Evolutionary conservation across 2,113 vertebrate genomes (phyloP).

Genomic region (Podarcis cretensis): DNA sequence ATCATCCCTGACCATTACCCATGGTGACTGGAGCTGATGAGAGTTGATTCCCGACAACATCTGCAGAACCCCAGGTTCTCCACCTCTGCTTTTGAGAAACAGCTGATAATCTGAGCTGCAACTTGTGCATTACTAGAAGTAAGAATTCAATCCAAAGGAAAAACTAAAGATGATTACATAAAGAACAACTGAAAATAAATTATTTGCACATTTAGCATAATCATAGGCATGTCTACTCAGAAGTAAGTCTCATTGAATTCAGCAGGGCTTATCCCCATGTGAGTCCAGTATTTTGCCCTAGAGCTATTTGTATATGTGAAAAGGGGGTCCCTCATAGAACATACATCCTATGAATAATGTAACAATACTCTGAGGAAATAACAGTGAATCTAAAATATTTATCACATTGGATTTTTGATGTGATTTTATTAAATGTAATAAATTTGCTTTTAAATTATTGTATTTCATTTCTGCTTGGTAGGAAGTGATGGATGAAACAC

Average conservation of each 20-base stretch:
- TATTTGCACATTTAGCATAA: conserved; percentile 7
- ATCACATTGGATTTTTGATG: conserved; percentile 51
- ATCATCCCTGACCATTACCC: too few species aligned
- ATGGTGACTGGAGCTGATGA: too few species aligned
- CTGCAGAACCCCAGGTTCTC: too few species aligned
- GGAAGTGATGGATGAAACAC: conserved; percentile 39
- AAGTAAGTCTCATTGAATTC: background rate
- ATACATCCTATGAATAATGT: conserved; percentile 64
- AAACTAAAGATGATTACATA: background rate
- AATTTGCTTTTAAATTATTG: conserved; percentile 33
- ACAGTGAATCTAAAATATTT: conserved; percentile 59
- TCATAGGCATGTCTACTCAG: too few species aligned
- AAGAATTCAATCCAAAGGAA: conserved; percentile 23
- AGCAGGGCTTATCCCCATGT: background rate
- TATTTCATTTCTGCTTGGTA: conserved; percentile 39
- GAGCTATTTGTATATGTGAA: conserved; percentile 3
- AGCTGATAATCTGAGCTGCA: background rate
- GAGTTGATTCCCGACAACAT: too few species aligned
- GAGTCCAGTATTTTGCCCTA: background rate
- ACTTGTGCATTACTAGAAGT: background rate
- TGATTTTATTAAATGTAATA: conserved; percentile 68
- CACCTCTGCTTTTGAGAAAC: too few species aligned
- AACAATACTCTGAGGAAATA: conserved; percentile 64
- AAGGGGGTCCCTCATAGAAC: background rate
- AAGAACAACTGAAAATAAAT: conserved; percentile 34